Evolutionary conservation across 2,113 vertebrate species (phyloP).

Genomic region (Odontesthes bonariensis): DNA sequence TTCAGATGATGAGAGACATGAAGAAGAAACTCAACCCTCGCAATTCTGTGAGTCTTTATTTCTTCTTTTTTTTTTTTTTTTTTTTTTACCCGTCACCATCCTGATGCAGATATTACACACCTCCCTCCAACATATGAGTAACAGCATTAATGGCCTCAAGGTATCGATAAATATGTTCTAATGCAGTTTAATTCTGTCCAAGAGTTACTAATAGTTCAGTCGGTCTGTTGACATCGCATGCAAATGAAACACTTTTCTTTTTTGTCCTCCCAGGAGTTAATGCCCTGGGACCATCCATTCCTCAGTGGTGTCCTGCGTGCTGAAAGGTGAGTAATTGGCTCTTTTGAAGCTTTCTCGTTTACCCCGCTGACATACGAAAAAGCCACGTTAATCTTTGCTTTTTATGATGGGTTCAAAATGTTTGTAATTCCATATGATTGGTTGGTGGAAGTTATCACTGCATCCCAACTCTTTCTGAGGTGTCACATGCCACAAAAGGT

Average conservation of each 20-base stretch:
- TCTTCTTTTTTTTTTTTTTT: background rate
- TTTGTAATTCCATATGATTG: conserved; percentile 42
- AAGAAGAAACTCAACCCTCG: conserved; percentile 92
- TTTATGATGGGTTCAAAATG: background rate
- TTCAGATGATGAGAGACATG: conserved; percentile 91
- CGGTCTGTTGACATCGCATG: background rate
- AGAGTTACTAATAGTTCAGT: background rate
- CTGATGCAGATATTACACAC: background rate
- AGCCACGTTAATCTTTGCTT: conserved; percentile 29
- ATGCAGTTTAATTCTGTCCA: background rate
- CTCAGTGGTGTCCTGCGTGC: conserved; percentile 93
- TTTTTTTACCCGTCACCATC: background rate
- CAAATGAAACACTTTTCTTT: background rate
- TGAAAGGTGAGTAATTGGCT: conserved; percentile 87
- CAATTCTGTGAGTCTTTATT: conserved; percentile 86
- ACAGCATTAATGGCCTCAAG: background rate
- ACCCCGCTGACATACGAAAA: conserved; percentile 30
- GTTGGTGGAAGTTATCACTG: conserved; percentile 4
- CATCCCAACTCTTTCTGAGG: conserved; percentile 26
- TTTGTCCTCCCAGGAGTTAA: conserved; percentile 84
- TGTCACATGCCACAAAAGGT: conserved; percentile 48
- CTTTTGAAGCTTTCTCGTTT: conserved; percentile 13
- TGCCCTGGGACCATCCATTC: conserved; percentile 98
- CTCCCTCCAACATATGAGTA: background rate
- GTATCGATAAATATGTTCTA: background rate